Evolutionary conservation across 2,888 invertebrate genomes (phyloP), one percentile per base, ranked within the genome.

Genomic region (Gerris lacustris): DNA sequence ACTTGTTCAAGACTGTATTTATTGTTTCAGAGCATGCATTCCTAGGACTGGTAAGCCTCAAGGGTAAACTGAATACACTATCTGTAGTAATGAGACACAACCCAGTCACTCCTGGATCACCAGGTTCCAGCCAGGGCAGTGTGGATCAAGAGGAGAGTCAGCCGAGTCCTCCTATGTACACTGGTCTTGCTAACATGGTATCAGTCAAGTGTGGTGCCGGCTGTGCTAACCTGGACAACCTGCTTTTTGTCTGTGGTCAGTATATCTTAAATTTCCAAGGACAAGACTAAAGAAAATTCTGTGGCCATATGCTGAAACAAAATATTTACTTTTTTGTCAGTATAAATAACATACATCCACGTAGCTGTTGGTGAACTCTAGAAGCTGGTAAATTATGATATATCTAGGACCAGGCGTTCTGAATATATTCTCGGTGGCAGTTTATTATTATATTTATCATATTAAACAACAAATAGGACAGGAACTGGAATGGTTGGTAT

Each of bases 201-300:
- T 84, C 84, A 68, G 86, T 86, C 66, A 85, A 92, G 74, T 90
- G 91, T 81, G 88, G 91, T 69, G 86, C 87, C 71, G 93, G 92
- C 70, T 86, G 89, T 73, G 89, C 87, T 63, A 86, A 87, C 78
- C 81, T 90, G 72, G 84, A 86, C 75, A 87, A 87, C 67, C 86
- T 86, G 68, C 84, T 94, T 67, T 81, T 93, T 75, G 91, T 90
- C 72, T 90, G 91, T 82, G 93, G 91, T 86, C 82, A 83, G 84
- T 80, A 63, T 62, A 6, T 69, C 63, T 66, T 69, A n/a, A 69
- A 64, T 72, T 44, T 45, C 9, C 43, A 68, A n/a, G 47, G 68
- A 68, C 45, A 45, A 44, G 6, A 44, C 31, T 31, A 31, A 31
- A 31, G 31, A 31, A 31, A 31, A 31, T 31, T 31, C 31, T 31